phyloP scores from a whole-genome alignment of 2,797 vertebrate species.

The Sebastes wilsoni region DNA sequence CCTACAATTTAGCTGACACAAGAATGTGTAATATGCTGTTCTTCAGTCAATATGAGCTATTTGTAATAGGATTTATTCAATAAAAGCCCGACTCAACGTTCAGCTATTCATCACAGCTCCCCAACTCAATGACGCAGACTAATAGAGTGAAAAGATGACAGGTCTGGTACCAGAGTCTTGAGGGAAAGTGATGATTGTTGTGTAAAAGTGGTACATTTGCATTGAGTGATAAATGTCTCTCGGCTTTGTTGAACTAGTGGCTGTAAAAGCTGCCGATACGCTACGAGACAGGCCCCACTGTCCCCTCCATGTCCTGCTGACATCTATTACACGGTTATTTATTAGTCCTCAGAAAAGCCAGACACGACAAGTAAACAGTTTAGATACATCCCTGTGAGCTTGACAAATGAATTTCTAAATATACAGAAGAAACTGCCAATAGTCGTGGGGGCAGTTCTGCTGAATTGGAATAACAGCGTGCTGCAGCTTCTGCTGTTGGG shows the following conservation, averaged over 20 bases:
- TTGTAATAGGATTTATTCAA: constrained; percentile 59
- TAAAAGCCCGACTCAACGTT: constrained; percentile 52
- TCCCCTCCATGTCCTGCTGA: constrained; percentile 67
- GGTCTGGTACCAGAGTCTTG: constrained; percentile 49
- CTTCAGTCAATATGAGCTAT: constrained; percentile 53
- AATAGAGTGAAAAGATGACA: constrained; percentile 65
- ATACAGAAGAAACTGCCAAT: constrained; percentile 78
- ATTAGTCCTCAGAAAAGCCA: constrained; percentile 66
- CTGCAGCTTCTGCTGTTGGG: constrained; percentile 67
- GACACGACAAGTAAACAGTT: constrained; percentile 59
- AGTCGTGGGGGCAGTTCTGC: constrained; percentile 75
- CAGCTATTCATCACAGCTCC: constrained; percentile 67
- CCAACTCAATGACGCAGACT: constrained; percentile 60
- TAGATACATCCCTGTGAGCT: constrained; percentile 62
- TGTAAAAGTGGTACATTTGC: constrained; percentile 67
- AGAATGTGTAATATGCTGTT: constrained; percentile 43
- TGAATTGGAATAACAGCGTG: constrained; percentile 75
- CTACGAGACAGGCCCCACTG: constrained; percentile 52
- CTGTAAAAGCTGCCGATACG: constrained; percentile 75
- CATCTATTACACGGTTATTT: constrained; percentile 80
- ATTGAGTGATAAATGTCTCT: constrained; percentile 78
- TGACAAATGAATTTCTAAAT: constrained; percentile 82
- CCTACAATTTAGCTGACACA: constrained; percentile 55
- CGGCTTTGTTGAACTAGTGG: constrained; percentile 69
- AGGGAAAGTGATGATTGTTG: constrained; percentile 77